Evolutionary conservation across 2,113 vertebrate genomes (phyloP), one percentile per base, ranked within the genome.

Genomic region (Hemiprocne comata): DNA sequence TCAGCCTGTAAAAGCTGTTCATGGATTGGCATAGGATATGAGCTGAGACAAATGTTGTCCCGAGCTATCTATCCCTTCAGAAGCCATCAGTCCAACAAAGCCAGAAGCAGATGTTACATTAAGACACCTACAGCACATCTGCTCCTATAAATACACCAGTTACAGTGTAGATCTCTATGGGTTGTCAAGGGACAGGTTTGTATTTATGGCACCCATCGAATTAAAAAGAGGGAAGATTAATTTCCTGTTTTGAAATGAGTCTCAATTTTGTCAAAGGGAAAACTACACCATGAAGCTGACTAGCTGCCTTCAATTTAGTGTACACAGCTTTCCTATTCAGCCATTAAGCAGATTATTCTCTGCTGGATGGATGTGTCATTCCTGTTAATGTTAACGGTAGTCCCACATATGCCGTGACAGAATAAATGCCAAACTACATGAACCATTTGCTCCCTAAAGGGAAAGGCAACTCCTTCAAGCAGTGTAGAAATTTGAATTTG

Each of bases 371-470:
- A 85, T 93, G 66, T 75, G 40, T 73, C 74, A 36, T 50, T 93
- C 57, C 66, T 79, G n/a, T 90, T 79, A 84, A 74, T 42, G 64
- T 83, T 90, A 94, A 82, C 81, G 73, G 86, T 67, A 78, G 88
- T 85, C 29, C 51, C 70, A 81, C 73, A 71, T 73, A 91, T 14
- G 40, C 67, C 12, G 4, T 62, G 64, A 36, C 53, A 74, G 71
- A 93, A 78, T 38, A 96, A 96, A 91, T 82, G 50, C 84, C 74
- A 69, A 84, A 73, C 18, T 72, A 53, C 0, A 2, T 26, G 50
- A 96, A 76, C 70, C 31, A 31, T 79, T 82, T 85, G 72, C 61
- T 95, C 38, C 20, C 54, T 64, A 53, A 71, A 75, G 71, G 40
- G 70, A 93, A 89, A 87, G 36, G 18, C n/a, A 87, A 66, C 53